Percentiles rank a stretch among this genome's conserved stretches.
These are phyloP conservation scores for Panagrolaimus sp. DNA, from an alignment of 1,140 invertebrate species.

Conservation along the genomic window DNA sequence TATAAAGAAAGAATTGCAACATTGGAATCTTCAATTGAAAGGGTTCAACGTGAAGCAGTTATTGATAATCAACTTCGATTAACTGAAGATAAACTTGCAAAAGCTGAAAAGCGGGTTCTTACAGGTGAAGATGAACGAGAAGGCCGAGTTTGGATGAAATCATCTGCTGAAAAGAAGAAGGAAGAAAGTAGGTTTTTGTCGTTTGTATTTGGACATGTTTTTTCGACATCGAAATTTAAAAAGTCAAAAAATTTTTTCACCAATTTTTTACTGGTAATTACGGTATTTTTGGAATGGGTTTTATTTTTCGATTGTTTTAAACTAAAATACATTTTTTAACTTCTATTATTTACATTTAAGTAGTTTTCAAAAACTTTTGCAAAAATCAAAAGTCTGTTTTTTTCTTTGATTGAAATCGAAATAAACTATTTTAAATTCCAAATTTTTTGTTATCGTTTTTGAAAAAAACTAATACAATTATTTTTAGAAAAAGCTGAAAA, in stretches of 20 bases:
- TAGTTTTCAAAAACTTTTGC: too few species aligned
- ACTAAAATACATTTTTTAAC: too few species aligned
- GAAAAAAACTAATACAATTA: neutral
- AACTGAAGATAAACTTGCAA: slow-evolving; percentile 77
- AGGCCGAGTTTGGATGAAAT: slow-evolving; percentile 80
- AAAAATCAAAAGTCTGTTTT: too few species aligned
- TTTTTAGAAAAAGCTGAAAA: slow-evolving; percentile 26
- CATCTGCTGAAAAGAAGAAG: slow-evolving; percentile 45
- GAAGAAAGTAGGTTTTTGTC: slow-evolving; percentile 32
- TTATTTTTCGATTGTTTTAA: too few species aligned
- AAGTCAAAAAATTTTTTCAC: slow-evolving; percentile 16
- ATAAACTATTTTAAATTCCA: too few species aligned
- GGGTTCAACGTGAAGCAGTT: slow-evolving; percentile 76
- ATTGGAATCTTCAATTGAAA: slow-evolving; percentile 73
- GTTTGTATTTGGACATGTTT: slow-evolving; percentile 24
- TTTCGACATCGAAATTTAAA: slow-evolving; percentile 21
- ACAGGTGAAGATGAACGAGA: slow-evolving; percentile 59
- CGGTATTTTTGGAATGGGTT: neutral
- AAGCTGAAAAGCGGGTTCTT: slow-evolving; percentile 72
- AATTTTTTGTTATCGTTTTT: neutral
- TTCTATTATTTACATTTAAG: too few species aligned
- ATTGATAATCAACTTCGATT: slow-evolving; percentile 75
- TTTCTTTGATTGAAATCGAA: too few species aligned
- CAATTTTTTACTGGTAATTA: neutral
- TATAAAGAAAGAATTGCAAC: slow-evolving; percentile 71